Evolutionary conservation across 35 echinoderm and acorn worm species (phyloP).

Genomic region (Strongylocentrotus purpuratus): DNA sequence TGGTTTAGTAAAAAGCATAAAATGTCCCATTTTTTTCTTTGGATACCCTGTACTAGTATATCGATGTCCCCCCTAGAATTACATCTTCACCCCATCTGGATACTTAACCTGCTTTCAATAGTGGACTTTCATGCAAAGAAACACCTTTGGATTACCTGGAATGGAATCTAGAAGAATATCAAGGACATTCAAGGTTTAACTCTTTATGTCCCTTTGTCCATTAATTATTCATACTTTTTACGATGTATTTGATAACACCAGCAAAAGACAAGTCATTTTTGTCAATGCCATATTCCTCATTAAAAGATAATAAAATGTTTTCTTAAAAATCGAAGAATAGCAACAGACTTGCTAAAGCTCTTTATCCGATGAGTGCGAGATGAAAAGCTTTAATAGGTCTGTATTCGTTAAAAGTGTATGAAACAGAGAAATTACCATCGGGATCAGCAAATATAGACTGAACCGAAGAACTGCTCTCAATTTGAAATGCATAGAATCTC

Average conservation of each 20-base stretch:
- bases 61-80: not conserved
- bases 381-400: too few species aligned
- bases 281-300: not conserved
- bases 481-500: too few species aligned
- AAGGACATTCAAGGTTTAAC: not conserved
- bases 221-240: not conserved
- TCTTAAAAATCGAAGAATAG: too few species aligned
- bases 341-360: too few species aligned
- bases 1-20: not conserved
- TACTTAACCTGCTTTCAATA: slow-evolving; percentile 37
- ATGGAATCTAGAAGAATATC: not conserved
- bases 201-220: not conserved
- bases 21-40: not conserved
- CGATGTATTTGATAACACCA: not conserved
- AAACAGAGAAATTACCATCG: too few species aligned
- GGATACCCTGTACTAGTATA: not conserved
- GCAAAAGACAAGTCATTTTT: not conserved
- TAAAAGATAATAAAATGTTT: too few species aligned
- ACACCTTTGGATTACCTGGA: not conserved
- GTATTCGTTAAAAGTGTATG: too few species aligned
- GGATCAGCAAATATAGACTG: too few species aligned
- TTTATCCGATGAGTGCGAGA: too few species aligned
- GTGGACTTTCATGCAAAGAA: not conserved
- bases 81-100: slow-evolving; percentile 7
- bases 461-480: too few species aligned